A percentile compares a stretch with the other conserved stretches of the same genome.
These are phyloP conservation scores for Astur gentilis DNA, from an alignment of 2,113 vertebrate species.

Conservation along the genomic window DNA sequence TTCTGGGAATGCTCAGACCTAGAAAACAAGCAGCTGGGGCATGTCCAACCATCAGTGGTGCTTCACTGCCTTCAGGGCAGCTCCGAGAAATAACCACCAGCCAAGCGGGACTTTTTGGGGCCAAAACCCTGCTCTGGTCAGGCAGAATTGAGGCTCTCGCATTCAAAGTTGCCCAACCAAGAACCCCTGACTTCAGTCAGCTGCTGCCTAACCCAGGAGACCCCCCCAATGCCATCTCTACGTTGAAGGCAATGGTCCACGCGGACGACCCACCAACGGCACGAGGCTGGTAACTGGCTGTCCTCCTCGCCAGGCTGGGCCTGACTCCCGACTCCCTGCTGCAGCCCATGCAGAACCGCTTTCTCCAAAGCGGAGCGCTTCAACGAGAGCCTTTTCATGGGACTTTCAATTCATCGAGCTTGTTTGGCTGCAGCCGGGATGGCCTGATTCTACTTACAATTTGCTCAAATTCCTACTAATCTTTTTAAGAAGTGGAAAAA, in stretches of 20 bases:
- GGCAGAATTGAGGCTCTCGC: background rate
- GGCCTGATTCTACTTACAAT: background rate
- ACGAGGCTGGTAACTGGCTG: rapidly evolving
- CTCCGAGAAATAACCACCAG: background rate
- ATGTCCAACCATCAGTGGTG: background rate
- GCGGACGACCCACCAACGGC: rapidly evolving
- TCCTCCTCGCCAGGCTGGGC: background rate
- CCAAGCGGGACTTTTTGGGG: background rate
- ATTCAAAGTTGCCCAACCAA: background rate
- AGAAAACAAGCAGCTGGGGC: background rate
- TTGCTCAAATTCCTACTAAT: background rate
- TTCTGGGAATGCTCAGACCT: background rate
- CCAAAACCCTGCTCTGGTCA: background rate
- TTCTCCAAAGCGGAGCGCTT: background rate
- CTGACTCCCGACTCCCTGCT: background rate
- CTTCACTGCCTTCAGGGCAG: background rate
- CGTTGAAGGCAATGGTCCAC: rapidly evolving
- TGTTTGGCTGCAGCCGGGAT: background rate
- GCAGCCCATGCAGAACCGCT: background rate
- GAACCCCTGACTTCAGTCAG: background rate
- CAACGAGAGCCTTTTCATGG: rapidly evolving
- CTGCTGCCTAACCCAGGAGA: background rate
- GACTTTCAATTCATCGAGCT: background rate
- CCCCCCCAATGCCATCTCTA: background rate
- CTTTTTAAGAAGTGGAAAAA: background rate